Evolutionary conservation across 1,140 invertebrate genomes (phyloP).

Genomic region (Streblospio benedicti): DNA sequence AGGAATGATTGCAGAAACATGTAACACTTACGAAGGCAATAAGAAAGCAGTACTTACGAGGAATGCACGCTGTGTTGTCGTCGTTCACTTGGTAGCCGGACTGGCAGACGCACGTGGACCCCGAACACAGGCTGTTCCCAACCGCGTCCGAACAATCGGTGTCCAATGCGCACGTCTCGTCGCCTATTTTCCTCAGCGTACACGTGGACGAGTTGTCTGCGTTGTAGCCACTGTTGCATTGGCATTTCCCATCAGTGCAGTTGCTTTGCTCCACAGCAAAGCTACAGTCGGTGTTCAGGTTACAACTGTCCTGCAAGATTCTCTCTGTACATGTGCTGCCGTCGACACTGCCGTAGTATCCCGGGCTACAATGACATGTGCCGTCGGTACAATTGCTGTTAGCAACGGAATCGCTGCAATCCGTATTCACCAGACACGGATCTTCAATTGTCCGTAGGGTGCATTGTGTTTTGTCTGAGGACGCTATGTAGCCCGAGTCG

Average conservation of each 20-base stretch:
- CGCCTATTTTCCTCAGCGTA: constrained; percentile 19
- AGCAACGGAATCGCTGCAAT: constrained; percentile 16
- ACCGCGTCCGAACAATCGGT: constrained; percentile 22
- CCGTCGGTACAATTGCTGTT: constrained; percentile 14
- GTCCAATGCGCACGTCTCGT: constrained; percentile 20
- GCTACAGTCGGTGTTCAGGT: constrained; percentile 20
- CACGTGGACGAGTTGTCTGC: constrained; percentile 4
- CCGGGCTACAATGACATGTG: constrained; percentile 11
- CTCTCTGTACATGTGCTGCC: neutral
- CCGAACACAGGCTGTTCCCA: constrained; percentile 17
- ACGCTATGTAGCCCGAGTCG: neutral
- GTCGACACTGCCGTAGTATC: constrained; percentile 8
- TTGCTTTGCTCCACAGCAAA: constrained; percentile 21
- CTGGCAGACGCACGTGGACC: constrained; percentile 17
- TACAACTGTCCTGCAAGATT: constrained; percentile 20
- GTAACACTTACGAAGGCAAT: too few species aligned
- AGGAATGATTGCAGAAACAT: too few species aligned
- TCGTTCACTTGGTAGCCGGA: constrained; percentile 18
- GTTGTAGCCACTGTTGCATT: constrained; percentile 14
- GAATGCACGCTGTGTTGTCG: constrained; percentile 12
- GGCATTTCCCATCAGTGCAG: constrained; percentile 15
- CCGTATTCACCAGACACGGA: constrained; percentile 7
- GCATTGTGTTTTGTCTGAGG: neutral
- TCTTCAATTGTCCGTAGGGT: neutral
- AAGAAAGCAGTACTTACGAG: too few species aligned